Evolutionary conservation across 2,888 invertebrate species (phyloP), one percentile per base, ranked within the genome.

Genomic region (Dioctria rufipes): DNA sequence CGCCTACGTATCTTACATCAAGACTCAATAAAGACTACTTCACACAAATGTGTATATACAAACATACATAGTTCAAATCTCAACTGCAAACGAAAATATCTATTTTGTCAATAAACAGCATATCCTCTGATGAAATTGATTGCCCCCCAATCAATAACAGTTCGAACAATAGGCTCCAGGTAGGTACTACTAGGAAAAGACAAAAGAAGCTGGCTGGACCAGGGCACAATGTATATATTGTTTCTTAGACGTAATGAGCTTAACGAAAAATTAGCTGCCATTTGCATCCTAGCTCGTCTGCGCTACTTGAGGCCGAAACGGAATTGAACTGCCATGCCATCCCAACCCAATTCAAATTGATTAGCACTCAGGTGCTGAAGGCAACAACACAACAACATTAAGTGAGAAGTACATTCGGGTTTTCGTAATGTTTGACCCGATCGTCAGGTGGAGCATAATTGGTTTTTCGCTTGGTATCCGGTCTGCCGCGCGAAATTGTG

Each of bases 91-190:
- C 25, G 25, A 25, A 25, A 25, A 25, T 25, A 25, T 25, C 25
- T 25, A 25, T 25, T 25, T 25, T 25, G 25, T 25, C 25, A 65
- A 65, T 65, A 42, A 65, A n/a, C 42, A 65, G 13, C 40, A 65
- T 13, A n/a, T 65, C 40, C 65, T 65, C 40, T 65, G 37, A 65
- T 65, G 65, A 65, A 65, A 65, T 65, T 65, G 65, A 65, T 65
- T 65, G 42, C 65, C 65, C 25, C 42, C 40, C 65, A 65, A 65
- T 65, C 65, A 65, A 65, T 42, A 65, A 40, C 11, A 42, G n/a
- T 40, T 6, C 39, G 40, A 11, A 65, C 65, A 65, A 42, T 65
- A 40, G 9, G 9, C 5, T 25, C 4, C 65, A 65, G 40, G 6
- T 65, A 42, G 25, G 25, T 25, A 25, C 25, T 25, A 25, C 25